A percentile compares a stretch with the other conserved stretches of the same genome.
Evolutionary conservation across 1,140 invertebrate genomes (phyloP).

Genomic region (Euura lappo): DNA sequence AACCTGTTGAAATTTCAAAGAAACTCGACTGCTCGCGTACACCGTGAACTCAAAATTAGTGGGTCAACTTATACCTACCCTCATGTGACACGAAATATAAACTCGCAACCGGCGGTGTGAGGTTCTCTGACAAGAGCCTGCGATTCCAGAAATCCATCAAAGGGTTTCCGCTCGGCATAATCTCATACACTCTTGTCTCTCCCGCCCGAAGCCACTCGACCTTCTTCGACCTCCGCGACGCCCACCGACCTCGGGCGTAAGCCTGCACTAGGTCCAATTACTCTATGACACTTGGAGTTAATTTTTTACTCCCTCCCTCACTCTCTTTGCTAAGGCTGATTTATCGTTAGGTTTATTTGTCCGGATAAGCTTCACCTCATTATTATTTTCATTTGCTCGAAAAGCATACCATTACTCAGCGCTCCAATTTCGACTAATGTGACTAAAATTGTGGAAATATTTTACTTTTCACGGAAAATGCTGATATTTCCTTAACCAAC

Average conservation of each 20-base stretch:
- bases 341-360: neutral
- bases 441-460: too few relatives aligned
- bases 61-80: neutral
- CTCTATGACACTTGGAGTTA: neutral
- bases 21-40: neutral
- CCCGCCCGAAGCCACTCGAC: neutral
- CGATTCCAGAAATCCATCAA: neutral
- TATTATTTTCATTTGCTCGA: too few relatives aligned
- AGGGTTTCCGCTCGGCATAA: neutral
- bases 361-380: too few relatives aligned
- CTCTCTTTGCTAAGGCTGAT: too few relatives aligned
- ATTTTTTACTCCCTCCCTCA: too few relatives aligned
- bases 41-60: neutral
- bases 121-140: neutral
- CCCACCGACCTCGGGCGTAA: neutral
- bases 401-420: too few relatives aligned
- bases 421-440: too few relatives aligned
- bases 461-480: too few relatives aligned
- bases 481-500: too few relatives aligned
- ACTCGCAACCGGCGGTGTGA: neutral
- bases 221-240: neutral
- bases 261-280: neutral
- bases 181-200: neutral
- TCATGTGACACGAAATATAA: neutral
- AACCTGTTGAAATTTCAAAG: neutral